These are phyloP conservation scores for Aphodius sticticus DNA, from an alignment of 2,888 invertebrate species.

Conservation along the genomic window DNA sequence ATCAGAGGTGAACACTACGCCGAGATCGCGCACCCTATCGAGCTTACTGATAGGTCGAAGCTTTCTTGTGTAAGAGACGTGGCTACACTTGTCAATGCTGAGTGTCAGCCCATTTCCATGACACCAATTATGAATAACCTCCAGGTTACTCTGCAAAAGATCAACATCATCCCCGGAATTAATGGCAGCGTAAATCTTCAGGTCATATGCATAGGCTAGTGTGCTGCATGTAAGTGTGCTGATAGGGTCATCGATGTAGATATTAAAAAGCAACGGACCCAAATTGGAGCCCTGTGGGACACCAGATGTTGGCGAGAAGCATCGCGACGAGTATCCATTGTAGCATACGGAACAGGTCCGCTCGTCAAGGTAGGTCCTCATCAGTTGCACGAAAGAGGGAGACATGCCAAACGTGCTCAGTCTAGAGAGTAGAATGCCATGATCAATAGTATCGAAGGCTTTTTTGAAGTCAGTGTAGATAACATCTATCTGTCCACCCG, in stretches of 20 bases:
- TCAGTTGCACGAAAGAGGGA: not conserved
- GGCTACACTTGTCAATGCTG: not conserved
- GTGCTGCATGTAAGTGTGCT: not conserved
- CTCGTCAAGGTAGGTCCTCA: not conserved
- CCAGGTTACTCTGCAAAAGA: not conserved
- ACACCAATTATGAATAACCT: not conserved
- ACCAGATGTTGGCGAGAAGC: not conserved
- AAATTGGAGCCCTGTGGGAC: not conserved
- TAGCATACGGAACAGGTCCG: not conserved
- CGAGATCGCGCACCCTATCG: not conserved
- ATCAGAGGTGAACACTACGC: not conserved
- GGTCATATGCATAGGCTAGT: not conserved
- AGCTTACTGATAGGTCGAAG: not conserved
- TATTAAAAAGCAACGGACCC: not conserved
- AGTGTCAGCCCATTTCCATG: not conserved
- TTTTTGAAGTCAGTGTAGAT: conserved; percentile 19
- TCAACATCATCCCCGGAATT: not conserved
- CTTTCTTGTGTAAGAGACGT: not conserved
- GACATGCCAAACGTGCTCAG: conserved; percentile 6
- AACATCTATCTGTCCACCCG: conserved; percentile 16
- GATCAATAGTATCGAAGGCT: conserved; percentile 12
- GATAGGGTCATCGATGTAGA: not conserved
- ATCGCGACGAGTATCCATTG: not conserved
- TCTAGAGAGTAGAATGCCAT: conserved; percentile 5
- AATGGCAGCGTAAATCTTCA: not conserved